These are phyloP conservation scores for Fregetta grallaria DNA, from an alignment of 2,113 vertebrate species.

Conservation along the genomic window DNA sequence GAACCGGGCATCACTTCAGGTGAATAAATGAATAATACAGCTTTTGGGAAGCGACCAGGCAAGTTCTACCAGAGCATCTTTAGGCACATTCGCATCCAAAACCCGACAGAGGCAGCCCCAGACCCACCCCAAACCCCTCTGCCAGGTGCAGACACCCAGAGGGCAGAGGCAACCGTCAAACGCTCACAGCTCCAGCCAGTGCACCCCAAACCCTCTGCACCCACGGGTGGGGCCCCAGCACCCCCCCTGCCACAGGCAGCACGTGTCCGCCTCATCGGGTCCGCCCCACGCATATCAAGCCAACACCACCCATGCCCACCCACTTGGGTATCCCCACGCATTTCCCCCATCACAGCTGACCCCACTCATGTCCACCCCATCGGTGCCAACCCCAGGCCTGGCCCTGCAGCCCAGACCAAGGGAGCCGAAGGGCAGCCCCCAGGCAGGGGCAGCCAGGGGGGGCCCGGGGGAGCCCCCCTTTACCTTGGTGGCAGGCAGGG, in stretches of 20 bases:
- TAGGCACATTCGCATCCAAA: neutral
- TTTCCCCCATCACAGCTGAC: neutral
- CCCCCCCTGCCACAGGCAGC: neutral
- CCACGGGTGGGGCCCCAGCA: accelerated
- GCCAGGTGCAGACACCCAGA: accelerated
- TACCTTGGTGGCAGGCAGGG: slow-evolving; percentile 24
- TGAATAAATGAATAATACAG: neutral
- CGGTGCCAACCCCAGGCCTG: neutral
- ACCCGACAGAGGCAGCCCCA: neutral
- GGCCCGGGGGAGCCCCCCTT: neutral
- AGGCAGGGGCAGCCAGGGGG: too few relatives aligned
- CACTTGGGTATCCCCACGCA: neutral
- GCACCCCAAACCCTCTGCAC: neutral
- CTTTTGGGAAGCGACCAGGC: accelerated
- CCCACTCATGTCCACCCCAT: neutral
- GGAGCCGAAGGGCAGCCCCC: neutral
- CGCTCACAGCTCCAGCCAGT: accelerated
- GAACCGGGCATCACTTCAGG: neutral
- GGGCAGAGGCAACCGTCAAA: accelerated
- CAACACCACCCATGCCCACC: neutral
- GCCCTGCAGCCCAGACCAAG: neutral
- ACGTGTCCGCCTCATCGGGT: accelerated
- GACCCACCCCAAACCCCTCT: neutral
- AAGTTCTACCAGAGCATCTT: neutral
- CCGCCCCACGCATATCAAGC: neutral